phyloP scores from a whole-genome alignment of 2,888 invertebrate genomes.

The Rutpela maculata region DNA sequence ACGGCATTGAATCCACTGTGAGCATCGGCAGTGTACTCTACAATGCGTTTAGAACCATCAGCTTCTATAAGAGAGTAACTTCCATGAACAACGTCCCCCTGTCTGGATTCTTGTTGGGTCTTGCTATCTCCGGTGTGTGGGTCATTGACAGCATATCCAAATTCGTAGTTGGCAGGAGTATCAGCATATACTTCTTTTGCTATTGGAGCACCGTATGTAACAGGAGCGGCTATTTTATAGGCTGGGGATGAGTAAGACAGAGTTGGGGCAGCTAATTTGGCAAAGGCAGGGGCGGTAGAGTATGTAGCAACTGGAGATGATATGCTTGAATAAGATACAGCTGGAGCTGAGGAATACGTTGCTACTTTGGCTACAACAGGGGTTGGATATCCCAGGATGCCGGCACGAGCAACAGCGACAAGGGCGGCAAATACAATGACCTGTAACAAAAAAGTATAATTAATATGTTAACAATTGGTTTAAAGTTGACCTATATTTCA shows the following conservation, averaged over 20 bases:
- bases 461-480: too few species aligned
- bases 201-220: constrained; percentile 68
- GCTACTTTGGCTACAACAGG: not conserved
- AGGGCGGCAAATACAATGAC: constrained; percentile 58
- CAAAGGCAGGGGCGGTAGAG: constrained; percentile 61
- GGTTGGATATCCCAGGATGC: not conserved
- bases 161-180: constrained; percentile 50
- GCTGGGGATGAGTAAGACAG: constrained; percentile 53
- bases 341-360: constrained; percentile 59
- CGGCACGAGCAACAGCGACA: constrained; percentile 47
- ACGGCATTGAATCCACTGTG: constrained; percentile 76
- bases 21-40: constrained; percentile 65
- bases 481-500: not conserved
- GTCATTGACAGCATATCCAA: constrained; percentile 58
- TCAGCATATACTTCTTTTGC: constrained; percentile 73
- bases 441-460: constrained; percentile 54
- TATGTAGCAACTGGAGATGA: constrained; percentile 40
- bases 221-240: constrained; percentile 51
- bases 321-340: not conserved
- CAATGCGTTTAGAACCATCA: constrained; percentile 75
- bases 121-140: constrained; percentile 75
- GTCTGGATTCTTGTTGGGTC: constrained; percentile 79
- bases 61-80: constrained; percentile 75
- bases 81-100: constrained; percentile 74
- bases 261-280: constrained; percentile 44